Conservation (phyloP, 2,113 vertebrate genomes). For the Pomatorhinus ruficollis region DNA sequence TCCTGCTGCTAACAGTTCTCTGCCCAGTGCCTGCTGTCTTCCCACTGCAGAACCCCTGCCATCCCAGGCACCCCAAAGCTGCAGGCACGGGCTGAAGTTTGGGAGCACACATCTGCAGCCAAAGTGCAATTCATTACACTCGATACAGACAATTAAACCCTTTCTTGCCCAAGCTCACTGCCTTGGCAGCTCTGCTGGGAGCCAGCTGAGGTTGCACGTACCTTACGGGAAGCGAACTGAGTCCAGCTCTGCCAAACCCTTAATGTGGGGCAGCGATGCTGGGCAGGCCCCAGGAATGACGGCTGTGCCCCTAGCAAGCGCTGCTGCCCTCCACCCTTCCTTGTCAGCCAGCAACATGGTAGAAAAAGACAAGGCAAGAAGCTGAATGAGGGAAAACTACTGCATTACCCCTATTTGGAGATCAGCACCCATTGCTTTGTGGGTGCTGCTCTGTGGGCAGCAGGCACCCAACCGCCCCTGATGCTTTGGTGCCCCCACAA, state of each 20-base stretch:
- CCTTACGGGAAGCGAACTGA: accelerated
- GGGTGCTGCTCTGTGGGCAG: not conserved
- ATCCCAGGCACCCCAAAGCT: not conserved
- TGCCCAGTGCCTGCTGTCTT: not conserved
- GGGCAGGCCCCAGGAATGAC: not conserved
- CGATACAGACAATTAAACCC: not conserved
- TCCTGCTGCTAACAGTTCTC: not conserved
- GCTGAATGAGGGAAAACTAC: not conserved
- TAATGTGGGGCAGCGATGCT: accelerated
- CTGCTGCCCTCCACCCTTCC: not conserved
- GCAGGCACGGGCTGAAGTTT: accelerated
- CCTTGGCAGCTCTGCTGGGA: not conserved
- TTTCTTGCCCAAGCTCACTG: not conserved
- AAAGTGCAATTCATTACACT: not conserved
- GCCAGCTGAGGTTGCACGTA: accelerated
- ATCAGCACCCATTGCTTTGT: not conserved
- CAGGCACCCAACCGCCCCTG: not conserved
- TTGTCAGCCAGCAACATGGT: not conserved
- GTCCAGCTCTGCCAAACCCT: not conserved
- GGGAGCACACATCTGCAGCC: not conserved
- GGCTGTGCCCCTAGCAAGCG: not conserved
- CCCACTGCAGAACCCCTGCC: not conserved
- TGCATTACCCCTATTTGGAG: not conserved
- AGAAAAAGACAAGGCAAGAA: not conserved
- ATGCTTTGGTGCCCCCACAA: accelerated